phyloP scores from a whole-genome alignment of 2,113 vertebrate species.

The Oreotrochilus melanogaster region DNA sequence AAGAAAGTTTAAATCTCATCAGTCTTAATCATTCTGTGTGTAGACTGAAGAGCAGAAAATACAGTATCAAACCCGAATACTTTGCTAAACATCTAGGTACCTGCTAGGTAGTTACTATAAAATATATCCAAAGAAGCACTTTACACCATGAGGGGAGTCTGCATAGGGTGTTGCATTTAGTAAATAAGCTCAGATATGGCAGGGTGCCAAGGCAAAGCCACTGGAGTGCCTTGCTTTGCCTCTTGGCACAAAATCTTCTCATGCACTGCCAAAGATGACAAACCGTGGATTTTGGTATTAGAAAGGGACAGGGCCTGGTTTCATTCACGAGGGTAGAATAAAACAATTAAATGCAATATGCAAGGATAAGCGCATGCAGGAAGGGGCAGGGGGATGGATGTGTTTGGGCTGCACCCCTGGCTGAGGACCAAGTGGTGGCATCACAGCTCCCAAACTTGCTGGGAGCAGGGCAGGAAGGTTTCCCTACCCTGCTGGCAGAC shows the following conservation, averaged over 20 bases:
- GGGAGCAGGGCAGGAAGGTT: accelerated
- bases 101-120: not conserved
- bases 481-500: not conserved
- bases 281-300: not conserved
- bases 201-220: not conserved
- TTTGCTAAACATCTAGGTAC: accelerated
- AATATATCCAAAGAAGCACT: not conserved
- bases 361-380: not conserved
- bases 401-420: not conserved
- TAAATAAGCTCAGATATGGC: accelerated
- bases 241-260: not conserved
- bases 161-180: accelerated
- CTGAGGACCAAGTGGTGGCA: accelerated
- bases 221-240: not conserved
- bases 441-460: accelerated
- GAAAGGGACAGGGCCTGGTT: not conserved
- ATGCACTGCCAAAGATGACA: not conserved
- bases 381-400: not conserved
- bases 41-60: not conserved
- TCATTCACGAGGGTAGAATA: not conserved
- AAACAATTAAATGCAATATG: not conserved
- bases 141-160: accelerated
- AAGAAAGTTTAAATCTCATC: not conserved
- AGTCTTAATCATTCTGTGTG: not conserved
- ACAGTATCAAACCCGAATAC: not conserved